Conservation (phyloP, 2,888 invertebrate species). For the Dicyrtoma fusca region DNA sequence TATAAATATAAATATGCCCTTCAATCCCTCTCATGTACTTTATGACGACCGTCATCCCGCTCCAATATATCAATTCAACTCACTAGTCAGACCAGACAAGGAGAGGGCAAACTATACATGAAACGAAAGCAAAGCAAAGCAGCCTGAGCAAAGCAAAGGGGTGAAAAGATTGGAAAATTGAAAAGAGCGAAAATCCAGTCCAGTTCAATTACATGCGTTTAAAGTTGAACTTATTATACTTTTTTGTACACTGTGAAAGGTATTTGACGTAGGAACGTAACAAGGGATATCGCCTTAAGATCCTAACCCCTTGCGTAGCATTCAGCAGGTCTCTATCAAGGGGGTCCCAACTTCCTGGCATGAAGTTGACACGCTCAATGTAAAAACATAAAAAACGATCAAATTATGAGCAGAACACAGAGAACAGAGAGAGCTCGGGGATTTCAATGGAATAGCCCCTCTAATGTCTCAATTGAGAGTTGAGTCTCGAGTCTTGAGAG, state of each 20-base stretch:
- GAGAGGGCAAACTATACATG: too few species aligned
- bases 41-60: conserved; percentile 1
- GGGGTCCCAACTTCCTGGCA: conserved; percentile 36
- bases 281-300: too few species aligned
- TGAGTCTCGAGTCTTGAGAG: too few species aligned
- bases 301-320: conserved; percentile 11
- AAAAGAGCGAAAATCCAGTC: conserved; percentile 27
- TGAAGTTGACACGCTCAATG: conserved; percentile 29
- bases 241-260: neutral
- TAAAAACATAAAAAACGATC: neutral
- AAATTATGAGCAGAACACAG: neutral
- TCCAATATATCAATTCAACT: neutral
- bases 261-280: neutral
- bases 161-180: neutral
- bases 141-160: too few species aligned
- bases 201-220: conserved; percentile 29
- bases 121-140: too few species aligned
- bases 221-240: neutral
- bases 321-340: conserved; percentile 35
- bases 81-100: too few species aligned
- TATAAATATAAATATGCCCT: neutral
- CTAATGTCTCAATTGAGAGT: too few species aligned
- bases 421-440: neutral
- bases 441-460: too few species aligned
- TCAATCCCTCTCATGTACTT: neutral